These are phyloP conservation scores for Esox masquinongy DNA, from an alignment of 2,797 vertebrate species.

Conservation along the genomic window DNA sequence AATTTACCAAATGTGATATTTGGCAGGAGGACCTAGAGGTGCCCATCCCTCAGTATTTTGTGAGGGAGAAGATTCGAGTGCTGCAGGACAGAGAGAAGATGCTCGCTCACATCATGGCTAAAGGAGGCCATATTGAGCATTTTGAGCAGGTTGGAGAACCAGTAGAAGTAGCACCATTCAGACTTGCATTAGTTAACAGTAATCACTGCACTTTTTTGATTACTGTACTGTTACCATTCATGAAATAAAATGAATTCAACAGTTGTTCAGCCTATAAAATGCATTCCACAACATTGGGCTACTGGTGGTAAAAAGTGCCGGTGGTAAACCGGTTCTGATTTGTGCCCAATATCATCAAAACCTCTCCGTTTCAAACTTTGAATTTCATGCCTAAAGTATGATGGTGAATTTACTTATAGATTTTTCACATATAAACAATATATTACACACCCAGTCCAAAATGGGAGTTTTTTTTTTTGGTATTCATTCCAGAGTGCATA, in stretches of 20 bases:
- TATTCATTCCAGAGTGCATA: too few species aligned
- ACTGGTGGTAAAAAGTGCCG: too few species aligned
- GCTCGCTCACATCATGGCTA: constrained; percentile 72
- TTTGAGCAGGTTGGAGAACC: constrained; percentile 57
- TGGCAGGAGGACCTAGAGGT: constrained; percentile 81
- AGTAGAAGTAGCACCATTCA: not conserved
- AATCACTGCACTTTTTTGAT: not conserved
- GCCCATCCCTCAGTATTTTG: constrained; percentile 84
- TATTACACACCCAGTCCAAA: too few species aligned
- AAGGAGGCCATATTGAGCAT: constrained; percentile 42
- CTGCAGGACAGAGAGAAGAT: constrained; percentile 76
- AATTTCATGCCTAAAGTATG: too few species aligned
- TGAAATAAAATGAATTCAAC: not conserved
- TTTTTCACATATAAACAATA: too few species aligned
- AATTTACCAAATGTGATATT: constrained; percentile 18
- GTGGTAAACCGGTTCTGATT: too few species aligned
- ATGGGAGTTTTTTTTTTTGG: too few species aligned
- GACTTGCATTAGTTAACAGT: not conserved
- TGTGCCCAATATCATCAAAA: too few species aligned
- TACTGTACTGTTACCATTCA: not conserved
- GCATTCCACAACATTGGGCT: too few species aligned
- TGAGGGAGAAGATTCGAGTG: constrained; percentile 77
- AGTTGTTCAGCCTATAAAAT: not conserved
- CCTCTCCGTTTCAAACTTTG: too few species aligned
- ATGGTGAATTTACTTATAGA: too few species aligned